Conservation (phyloP, 92 coral and sea anemone species). For the Nematostella vectensis region DNA sequence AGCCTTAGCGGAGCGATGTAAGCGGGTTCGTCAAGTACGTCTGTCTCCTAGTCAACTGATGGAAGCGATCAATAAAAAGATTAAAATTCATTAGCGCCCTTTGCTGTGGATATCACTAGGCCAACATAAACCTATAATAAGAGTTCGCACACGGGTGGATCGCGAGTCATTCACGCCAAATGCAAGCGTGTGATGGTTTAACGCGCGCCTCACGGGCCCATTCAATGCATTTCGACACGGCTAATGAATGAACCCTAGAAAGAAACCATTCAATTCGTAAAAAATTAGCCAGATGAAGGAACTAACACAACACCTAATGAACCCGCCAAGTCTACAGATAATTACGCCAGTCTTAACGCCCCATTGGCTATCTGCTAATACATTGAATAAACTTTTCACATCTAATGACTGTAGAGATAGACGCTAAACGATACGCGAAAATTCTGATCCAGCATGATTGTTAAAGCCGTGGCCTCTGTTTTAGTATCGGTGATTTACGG, state of each 20-base stretch:
- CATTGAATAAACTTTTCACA: slow-evolving; percentile 67
- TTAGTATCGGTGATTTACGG: not conserved
- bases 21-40: slow-evolving; percentile 59
- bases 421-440: slow-evolving; percentile 37
- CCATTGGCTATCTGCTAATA: slow-evolving; percentile 66
- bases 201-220: slow-evolving; percentile 78
- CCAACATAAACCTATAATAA: too few relatives aligned
- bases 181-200: slow-evolving; percentile 56
- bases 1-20: slow-evolving; percentile 20
- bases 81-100: slow-evolving; percentile 88
- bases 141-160: not conserved
- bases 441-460: too few relatives aligned
- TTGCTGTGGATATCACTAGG: too few relatives aligned
- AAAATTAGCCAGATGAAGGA: slow-evolving; percentile 82
- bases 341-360: slow-evolving; percentile 57
- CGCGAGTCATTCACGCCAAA: slow-evolving; percentile 44
- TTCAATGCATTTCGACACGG: slow-evolving; percentile 16
- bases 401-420: slow-evolving; percentile 72
- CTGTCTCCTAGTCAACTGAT: slow-evolving; percentile 72
- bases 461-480: too few relatives aligned
- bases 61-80: slow-evolving; percentile 71
- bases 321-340: slow-evolving; percentile 60
- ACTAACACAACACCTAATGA: slow-evolving; percentile 63
- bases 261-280: slow-evolving; percentile 57
- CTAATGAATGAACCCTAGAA: slow-evolving; percentile 50